Evolutionary conservation across 2,797 vertebrate genomes (phyloP), one percentile per base, ranked within the genome.

Genomic region (Galago senegalensis): DNA sequence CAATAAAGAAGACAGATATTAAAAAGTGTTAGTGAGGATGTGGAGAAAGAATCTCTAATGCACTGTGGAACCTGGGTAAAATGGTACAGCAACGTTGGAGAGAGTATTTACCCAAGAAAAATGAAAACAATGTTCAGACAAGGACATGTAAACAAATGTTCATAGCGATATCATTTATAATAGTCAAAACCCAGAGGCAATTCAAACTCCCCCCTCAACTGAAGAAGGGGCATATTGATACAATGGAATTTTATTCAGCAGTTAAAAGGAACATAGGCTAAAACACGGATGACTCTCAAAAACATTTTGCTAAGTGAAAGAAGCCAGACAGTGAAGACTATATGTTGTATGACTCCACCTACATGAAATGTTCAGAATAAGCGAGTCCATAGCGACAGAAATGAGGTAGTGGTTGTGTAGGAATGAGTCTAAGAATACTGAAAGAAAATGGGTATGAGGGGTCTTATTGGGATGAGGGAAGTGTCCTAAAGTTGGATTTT

Each of bases 221-320:
- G 34, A 18, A 80, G 49, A 95, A 58, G 34, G 43, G 67, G 3
- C 25, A 37, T 94, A 56, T 34, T 29, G 3, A 75, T 56, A 63
- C n/a, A 81, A 61, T 70, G n/a, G 18, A 83, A 94, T 93, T 82
- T 93, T 89, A 63, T 75, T 86, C 40, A 73, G 49, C 27, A 70
- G 86, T 75, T 69, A 73, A 81, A 96, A 13, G 40, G 40, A 69
- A 56, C n/a, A 76, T 2, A 58, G 63, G 31, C 40, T 69, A 70
- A 16, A 70, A 27, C 49, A 73, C 61, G 10, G 31, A 81, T 49
- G 11, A 86, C 69, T 2, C 46, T 86, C 86, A 80, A 58, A 85
- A 89, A 14, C 25, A 49, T 69, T 84, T 87, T 91, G 56, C 20
- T 46, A 58, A 80, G 72, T 58, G n/a, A 79, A 65, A 65, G 49